Percentiles rank a stretch among this genome's conserved stretches.
Conservation (phyloP, 2,888 invertebrate species). For the Dexiosoma caninum region DNA sequence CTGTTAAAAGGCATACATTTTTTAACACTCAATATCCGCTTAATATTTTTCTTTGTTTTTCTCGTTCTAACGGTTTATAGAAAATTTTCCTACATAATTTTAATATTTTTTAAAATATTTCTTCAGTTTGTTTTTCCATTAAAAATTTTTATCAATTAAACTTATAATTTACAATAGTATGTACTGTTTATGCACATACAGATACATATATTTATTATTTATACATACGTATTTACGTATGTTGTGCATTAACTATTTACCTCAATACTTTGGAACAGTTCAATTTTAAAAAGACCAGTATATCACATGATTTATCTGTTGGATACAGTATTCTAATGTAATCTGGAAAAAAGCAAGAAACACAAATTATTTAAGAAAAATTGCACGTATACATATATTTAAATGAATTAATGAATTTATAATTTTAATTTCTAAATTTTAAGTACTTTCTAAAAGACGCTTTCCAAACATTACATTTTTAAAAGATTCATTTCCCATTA, state of each 20-base stretch:
- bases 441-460: no score
- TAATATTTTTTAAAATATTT: neutral
- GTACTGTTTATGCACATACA: no score
- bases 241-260: neutral
- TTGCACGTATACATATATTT: no score
- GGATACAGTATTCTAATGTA: neutral
- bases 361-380: neutral
- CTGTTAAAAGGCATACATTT: neutral
- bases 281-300: neutral
- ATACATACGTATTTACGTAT: neutral
- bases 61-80: neutral
- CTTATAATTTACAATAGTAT: neutral
- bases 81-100: neutral
- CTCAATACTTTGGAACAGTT: neutral
- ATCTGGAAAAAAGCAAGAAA: conserved; percentile 28
- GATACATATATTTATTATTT: no score
- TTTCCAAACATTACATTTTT: no score
- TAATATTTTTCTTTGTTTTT: conserved; percentile 17
- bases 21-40: conserved; percentile 19
- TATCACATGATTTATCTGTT: conserved; percentile 6
- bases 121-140: no score
- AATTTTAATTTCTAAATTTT: neutral
- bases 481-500: no score
- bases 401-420: neutral
- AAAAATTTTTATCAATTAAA: neutral